A percentile compares a stretch with the other conserved stretches of the same genome.
phyloP scores from a whole-genome alignment of 1,140 invertebrate species.

The Aradophagus sp. region DNA sequence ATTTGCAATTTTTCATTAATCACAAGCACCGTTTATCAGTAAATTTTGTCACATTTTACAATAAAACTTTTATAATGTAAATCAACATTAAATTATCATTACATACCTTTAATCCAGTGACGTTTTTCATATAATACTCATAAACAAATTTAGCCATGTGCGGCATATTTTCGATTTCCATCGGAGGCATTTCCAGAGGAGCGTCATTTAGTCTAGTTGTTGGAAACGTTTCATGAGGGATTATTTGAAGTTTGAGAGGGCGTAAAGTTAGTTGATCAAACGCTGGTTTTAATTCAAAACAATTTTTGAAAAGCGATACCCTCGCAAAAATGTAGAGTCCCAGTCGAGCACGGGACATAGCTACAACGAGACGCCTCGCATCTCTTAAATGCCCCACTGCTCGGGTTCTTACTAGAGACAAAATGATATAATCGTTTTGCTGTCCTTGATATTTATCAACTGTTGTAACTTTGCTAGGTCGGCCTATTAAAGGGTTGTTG shows the following conservation, averaged over 20 bases:
- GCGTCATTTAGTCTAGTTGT: conserved; percentile 76
- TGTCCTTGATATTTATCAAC: conserved; percentile 99
- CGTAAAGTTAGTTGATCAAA: conserved; percentile 89
- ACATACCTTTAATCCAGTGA: conserved; percentile 80
- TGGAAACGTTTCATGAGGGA: conserved; percentile 87
- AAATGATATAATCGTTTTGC: conserved; percentile 98
- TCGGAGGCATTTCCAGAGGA: conserved; percentile 61
- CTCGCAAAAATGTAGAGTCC: conserved; percentile 98
- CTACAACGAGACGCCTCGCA: conserved; percentile 96
- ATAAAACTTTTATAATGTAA: too few relatives aligned
- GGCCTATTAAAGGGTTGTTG: conserved; percentile 96
- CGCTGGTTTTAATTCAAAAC: conserved; percentile 95
- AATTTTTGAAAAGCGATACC: conserved; percentile 94
- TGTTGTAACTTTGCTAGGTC: conserved; percentile 96
- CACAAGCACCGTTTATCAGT: too few relatives aligned
- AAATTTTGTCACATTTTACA: too few relatives aligned
- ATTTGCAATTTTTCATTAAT: too few relatives aligned
- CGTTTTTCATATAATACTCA: conserved; percentile 88
- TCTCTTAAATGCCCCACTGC: conserved; percentile 98
- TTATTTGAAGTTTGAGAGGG: conserved; percentile 84
- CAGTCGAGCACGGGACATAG: conserved; percentile 97
- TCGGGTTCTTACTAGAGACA: conserved; percentile 96
- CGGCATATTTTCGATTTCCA: conserved; percentile 88
- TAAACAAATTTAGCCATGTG: conserved; percentile 96
- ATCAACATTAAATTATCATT: too few relatives aligned